These are phyloP conservation scores for Brotula barbata DNA, from an alignment of 2,797 vertebrate species.

Conservation along the genomic window DNA sequence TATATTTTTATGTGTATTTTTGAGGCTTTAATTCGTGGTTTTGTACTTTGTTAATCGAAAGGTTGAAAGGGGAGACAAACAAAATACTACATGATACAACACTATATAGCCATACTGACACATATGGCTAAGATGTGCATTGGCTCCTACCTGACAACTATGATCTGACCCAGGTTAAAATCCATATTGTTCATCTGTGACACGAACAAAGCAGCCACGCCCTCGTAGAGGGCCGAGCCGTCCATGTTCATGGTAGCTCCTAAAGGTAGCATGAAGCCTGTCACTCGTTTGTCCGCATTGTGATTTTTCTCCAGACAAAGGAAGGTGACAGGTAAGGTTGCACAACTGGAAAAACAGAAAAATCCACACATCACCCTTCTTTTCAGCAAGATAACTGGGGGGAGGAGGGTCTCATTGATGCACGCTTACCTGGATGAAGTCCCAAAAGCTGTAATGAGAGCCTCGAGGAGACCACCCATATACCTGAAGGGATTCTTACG, in stretches of 20 bases:
- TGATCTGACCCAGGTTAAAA: conserved; percentile 85
- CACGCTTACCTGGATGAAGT: conserved; percentile 66
- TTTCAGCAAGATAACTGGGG: too few relatives aligned
- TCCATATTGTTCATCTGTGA: conserved; percentile 86
- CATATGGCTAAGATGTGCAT: too few relatives aligned
- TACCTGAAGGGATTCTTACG: conserved; percentile 84
- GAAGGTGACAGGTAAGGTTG: conserved; percentile 85
- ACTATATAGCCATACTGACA: too few relatives aligned
- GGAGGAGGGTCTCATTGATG: too few relatives aligned
- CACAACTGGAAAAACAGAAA: conserved; percentile 77
- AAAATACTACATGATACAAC: too few relatives aligned
- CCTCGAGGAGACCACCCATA: conserved; percentile 81
- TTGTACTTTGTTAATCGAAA: too few relatives aligned
- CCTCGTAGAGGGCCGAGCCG: conserved; percentile 85
- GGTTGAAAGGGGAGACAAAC: too few relatives aligned
- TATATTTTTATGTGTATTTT: too few relatives aligned
- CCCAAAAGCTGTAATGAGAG: conserved; percentile 84
- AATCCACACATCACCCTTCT: conserved; percentile 2
- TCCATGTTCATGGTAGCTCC: conserved; percentile 90
- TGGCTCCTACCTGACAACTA: conserved; percentile 79
- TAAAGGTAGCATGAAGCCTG: conserved; percentile 82
- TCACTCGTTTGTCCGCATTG: conserved; percentile 83
- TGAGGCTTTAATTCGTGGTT: too few relatives aligned
- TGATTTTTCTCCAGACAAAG: conserved; percentile 85
- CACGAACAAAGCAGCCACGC: conserved; percentile 86